These are phyloP conservation scores for Leptocoma aspasia DNA, from an alignment of 2,113 vertebrate genomes.

Conservation along the genomic window DNA sequence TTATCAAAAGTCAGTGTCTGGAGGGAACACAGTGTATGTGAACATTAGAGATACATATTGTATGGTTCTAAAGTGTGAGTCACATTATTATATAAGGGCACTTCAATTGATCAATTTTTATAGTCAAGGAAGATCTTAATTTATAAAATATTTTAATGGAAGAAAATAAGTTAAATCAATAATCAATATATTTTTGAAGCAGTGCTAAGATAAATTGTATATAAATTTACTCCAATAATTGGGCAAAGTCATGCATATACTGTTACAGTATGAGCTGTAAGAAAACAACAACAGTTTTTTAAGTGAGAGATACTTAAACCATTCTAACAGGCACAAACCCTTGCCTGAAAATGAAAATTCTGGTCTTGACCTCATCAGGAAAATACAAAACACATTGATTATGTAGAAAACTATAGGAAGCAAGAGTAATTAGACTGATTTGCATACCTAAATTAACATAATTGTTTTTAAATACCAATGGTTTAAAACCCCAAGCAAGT, in stretches of 20 bases:
- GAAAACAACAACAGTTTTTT: neutral
- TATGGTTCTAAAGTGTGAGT: neutral
- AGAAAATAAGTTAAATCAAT: neutral
- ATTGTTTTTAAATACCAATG: constrained; percentile 52
- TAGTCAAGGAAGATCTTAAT: neutral
- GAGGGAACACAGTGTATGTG: neutral
- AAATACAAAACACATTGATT: neutral
- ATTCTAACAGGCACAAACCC: neutral
- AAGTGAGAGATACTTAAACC: neutral
- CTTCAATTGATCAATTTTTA: neutral
- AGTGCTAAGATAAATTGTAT: neutral
- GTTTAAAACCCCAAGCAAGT: constrained; percentile 24
- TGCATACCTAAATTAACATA: constrained; percentile 48
- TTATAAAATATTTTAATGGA: neutral
- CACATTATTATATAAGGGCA: neutral
- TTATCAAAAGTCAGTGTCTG: neutral
- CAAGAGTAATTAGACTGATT: constrained; percentile 31
- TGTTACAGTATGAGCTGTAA: neutral
- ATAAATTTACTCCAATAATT: neutral
- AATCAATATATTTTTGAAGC: neutral
- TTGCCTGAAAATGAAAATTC: constrained; percentile 18
- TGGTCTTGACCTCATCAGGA: constrained; percentile 20
- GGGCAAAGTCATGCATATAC: neutral
- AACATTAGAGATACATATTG: neutral
- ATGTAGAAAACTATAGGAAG: constrained; percentile 50